These are phyloP conservation scores for Hermatobates lingyangjiaoensis DNA, from an alignment of 1,140 invertebrate genomes.

Conservation along the genomic window DNA sequence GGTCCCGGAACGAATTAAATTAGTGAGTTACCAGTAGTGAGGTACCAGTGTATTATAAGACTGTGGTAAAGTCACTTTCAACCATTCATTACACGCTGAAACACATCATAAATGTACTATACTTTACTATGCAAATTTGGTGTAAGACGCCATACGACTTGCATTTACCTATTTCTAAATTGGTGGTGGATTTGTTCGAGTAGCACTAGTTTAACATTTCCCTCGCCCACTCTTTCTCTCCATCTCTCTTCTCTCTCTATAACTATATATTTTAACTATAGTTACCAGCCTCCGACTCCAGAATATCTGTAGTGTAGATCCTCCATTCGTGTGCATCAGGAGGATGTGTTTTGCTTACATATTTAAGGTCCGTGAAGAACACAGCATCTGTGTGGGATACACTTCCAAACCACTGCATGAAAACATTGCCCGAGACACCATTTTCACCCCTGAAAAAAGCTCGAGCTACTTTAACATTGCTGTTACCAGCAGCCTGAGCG, in stretches of 20 bases:
- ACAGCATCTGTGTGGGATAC: conserved; percentile 47
- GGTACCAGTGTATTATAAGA: too few relatives aligned
- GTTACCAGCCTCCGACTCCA: conserved; percentile 51
- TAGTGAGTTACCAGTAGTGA: too few relatives aligned
- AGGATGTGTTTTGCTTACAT: conserved; percentile 29
- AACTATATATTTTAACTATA: background rate
- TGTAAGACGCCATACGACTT: background rate
- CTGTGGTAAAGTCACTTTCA: too few relatives aligned
- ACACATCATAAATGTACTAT: background rate
- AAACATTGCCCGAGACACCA: conserved; percentile 49
- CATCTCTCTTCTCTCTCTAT: too few relatives aligned
- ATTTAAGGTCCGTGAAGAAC: conserved; percentile 49
- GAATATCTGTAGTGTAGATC: conserved; percentile 73
- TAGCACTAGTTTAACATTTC: background rate
- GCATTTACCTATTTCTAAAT: background rate
- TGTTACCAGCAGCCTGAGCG: conserved; percentile 36
- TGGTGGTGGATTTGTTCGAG: background rate
- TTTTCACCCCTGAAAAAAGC: conserved; percentile 53
- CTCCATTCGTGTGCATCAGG: conserved; percentile 69
- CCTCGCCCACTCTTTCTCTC: too few relatives aligned
- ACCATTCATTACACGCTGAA: too few relatives aligned
- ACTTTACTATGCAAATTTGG: background rate
- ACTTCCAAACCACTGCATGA: conserved; percentile 58
- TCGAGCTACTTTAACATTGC: conserved; percentile 56
- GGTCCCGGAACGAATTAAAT: too few relatives aligned